Percentiles rank a stretch among this genome's conserved stretches.
Evolutionary conservation across 2,797 vertebrate genomes (phyloP).

Genomic region (Liparis tanakae): DNA sequence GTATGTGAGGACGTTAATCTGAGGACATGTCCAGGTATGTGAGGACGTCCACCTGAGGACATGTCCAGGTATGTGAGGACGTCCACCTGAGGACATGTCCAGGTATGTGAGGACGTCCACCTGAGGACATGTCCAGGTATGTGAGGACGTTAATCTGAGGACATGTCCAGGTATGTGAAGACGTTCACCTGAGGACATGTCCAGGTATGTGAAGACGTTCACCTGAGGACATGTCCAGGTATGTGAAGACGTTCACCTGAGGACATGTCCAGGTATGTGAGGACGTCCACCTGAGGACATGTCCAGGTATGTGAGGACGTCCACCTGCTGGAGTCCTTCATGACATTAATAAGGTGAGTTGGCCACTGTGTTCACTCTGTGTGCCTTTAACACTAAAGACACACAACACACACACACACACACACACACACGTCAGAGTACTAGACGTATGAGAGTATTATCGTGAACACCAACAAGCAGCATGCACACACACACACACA

Average conservation of each 20-base stretch:
- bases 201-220: slow-evolving; percentile 78
- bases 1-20: slow-evolving; percentile 49
- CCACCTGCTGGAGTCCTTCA: slow-evolving; percentile 75
- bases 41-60: too few species aligned
- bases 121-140: slow-evolving; percentile 66
- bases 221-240: slow-evolving; percentile 76
- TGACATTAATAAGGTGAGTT: slow-evolving; percentile 72
- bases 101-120: too few species aligned
- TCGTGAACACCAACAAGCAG: slow-evolving; percentile 33
- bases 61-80: slow-evolving; percentile 77
- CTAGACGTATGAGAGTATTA: slow-evolving; percentile 14
- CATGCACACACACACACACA: slow-evolving; percentile 33
- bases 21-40: too few species aligned
- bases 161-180: too few species aligned
- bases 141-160: slow-evolving; percentile 9
- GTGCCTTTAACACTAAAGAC: slow-evolving; percentile 51
- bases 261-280: slow-evolving; percentile 67
- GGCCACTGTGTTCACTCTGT: slow-evolving; percentile 63
- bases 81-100: slow-evolving; percentile 78
- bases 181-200: too few species aligned
- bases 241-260: too few species aligned
- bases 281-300: too few species aligned
- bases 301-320: too few species aligned
- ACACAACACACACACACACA: slow-evolving; percentile 12
- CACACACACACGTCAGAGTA: slow-evolving; percentile 21